Percentiles rank a stretch among this genome's conserved stretches.
Conservation (phyloP, 1,140 invertebrate species). For the Zaprionus lachaisei region DNA sequence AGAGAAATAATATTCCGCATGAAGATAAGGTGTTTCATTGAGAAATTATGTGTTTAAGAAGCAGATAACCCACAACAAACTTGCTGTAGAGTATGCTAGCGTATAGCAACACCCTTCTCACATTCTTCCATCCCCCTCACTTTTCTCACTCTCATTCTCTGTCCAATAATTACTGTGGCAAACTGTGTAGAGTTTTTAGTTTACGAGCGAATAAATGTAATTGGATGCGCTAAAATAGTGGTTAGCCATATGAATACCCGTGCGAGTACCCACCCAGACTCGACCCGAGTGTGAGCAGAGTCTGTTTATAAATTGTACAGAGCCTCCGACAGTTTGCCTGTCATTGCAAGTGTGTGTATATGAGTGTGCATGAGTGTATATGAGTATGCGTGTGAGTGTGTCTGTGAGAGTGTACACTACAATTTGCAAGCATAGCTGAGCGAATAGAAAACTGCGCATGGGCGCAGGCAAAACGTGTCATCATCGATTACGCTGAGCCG, state of each 20-base stretch:
- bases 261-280: neutral
- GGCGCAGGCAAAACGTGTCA: slow-evolving; percentile 77
- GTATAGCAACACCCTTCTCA: neutral
- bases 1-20: too few relatives aligned
- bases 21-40: too few relatives aligned
- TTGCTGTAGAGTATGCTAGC: neutral
- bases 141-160: slow-evolving; percentile 11
- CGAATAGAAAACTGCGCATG: slow-evolving; percentile 55
- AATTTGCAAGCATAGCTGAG: slow-evolving; percentile 54
- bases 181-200: slow-evolving; percentile 72
- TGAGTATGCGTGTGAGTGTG: neutral
- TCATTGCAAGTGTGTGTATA: slow-evolving; percentile 30
- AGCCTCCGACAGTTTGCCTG: slow-evolving; percentile 17
- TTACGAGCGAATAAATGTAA: slow-evolving; percentile 82
- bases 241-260: slow-evolving; percentile 32
- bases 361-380: neutral
- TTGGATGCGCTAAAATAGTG: slow-evolving; percentile 76
- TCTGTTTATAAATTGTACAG: slow-evolving; percentile 44
- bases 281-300: neutral
- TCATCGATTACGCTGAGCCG: slow-evolving; percentile 71
- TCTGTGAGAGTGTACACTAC: slow-evolving; percentile 34
- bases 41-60: neutral
- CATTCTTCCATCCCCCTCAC: neutral
- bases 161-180: slow-evolving; percentile 65
- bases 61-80: neutral